Conservation (phyloP, 2,888 invertebrate genomes). For the Melieria omissa region DNA sequence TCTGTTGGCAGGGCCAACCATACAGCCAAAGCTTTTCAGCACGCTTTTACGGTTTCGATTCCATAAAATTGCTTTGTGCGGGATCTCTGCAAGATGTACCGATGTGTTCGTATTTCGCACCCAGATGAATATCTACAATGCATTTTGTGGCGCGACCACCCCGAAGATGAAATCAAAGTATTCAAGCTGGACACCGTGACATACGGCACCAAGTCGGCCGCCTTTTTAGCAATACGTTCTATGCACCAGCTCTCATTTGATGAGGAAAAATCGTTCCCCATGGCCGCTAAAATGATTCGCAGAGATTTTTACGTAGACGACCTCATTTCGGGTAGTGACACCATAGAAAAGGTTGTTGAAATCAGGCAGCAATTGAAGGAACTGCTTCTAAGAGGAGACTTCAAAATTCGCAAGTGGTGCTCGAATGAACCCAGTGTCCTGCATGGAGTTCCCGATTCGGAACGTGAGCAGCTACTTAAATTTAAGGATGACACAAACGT, state of each 20-base stretch:
- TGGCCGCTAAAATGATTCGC: slow-evolving; percentile 3
- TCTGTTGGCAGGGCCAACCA: slow-evolving; percentile 33
- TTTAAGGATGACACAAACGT: neutral
- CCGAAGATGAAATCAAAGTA: slow-evolving; percentile 20
- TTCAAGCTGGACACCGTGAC: slow-evolving; percentile 34
- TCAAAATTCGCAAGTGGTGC: slow-evolving; percentile 11
- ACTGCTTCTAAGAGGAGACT: neutral
- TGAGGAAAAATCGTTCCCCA: slow-evolving; percentile 11
- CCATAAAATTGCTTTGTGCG: slow-evolving; percentile 17
- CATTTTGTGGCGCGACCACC: slow-evolving; percentile 37
- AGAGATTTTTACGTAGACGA: neutral
- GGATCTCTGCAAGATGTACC: slow-evolving; percentile 45
- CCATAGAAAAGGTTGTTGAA: neutral
- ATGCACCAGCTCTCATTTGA: neutral
- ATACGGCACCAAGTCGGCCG: slow-evolving; percentile 1
- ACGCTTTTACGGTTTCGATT: slow-evolving; percentile 20
- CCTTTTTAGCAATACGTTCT: neutral
- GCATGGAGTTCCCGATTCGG: neutral
- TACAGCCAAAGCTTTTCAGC: slow-evolving; percentile 32
- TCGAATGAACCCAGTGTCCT: slow-evolving; percentile 9
- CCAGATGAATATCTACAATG: slow-evolving; percentile 39
- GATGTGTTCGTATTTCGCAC: slow-evolving; percentile 35
- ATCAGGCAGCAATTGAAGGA: neutral
- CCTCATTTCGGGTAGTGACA: neutral
- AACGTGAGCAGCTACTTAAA: neutral